Base-by-base conservation (phyloP, 2,113 vertebrate species). In the Mormyrus iriodes region DNA sequence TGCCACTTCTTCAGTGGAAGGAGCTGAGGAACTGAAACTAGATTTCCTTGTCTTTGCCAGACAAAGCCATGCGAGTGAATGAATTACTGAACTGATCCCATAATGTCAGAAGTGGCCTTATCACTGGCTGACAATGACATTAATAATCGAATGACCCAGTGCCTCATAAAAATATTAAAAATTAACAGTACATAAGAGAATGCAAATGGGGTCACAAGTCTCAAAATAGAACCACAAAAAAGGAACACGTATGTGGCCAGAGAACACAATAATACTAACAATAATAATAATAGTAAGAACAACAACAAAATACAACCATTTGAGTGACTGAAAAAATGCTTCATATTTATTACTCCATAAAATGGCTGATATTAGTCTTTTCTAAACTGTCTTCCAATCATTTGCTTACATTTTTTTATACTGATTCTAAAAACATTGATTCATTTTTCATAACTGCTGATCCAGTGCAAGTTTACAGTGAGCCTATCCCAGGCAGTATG, bases 141-240 rank as follows among this genome's bases (percentile, higher is more conserved):
- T 27, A 76, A 90, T 86, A 76, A 88, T 90, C 39, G 27, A 88
- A 86, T 49, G 39, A 53, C 85, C 51, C 82, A 69, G 82, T 69
- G 76, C 44, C 46, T n/a, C 61, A 86, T 84, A 52, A 88, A 85
- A 42, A 15, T 19, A 90, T 76, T 88, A 88, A 88, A 88, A 88
- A 90, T 88, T 88, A 86, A 90, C 85, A 73, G 39, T 73, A 79
- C 88, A 88, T 55, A 88, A 85, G 69, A 61, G 65, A 85, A 27
- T 73, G 83, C 52, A 82, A 87, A 82, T 76, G 89, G 82, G 86
- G 53, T 58, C 73, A 19, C 65, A 69, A 51, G 15, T 52, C 51
- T 83, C 8, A 58, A 76, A 88, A 88, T 76, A 88, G 13, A 69
- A 73, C 24, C 8, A 15, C 12, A 69, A 4, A 27, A 51, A 87